Base-by-base conservation (phyloP, 2,113 vertebrate genomes). In the Coptodon bakossiorum region DNA sequence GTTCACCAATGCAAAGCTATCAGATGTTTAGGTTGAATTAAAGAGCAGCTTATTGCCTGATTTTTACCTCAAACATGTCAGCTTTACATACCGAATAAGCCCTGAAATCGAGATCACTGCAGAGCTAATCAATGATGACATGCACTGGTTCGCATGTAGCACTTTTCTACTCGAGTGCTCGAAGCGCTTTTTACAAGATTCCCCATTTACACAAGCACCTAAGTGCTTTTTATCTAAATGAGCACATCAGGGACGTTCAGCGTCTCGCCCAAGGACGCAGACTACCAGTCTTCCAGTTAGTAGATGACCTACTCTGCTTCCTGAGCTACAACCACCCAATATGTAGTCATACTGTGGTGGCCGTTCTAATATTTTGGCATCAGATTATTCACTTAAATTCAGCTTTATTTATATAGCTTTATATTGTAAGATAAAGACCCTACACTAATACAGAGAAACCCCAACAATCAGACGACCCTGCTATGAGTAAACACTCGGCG, bases 241-340 rank as follows among this genome's bases (percentile, higher is more conserved):
- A 66, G 61, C 31, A n/a, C 34, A 66, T n/a, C 61, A 7, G 61
- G 6, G 61, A n/a, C 31, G 61, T 66, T 66, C 61, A 66, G 17
- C 4, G 2, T n/a, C 17, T n/a, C 17, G 1, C 0, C n/a, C 17
- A 2, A 36, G 61, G 19, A 66, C 19, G 10, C 61, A 38, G 17
- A n/a, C 17, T 4, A n/a, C 31, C 61, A n/a, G 34, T 66, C 19
- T 38, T 66, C 34, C 61, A 66, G 61, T 66, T 38, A 38, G 61
- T 5, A 66, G 61, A 0, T 66, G 61, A 66, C 17, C 34, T 38
- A 7, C 19, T 66, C 31, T 66, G 4, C 31, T 66, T 66, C 17
- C 31, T n/a, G 31, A 66, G 31, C 61, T 66, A 36, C 6, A 66
- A 7, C 9, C 61, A 36, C 17, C 9, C 61, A n/a, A 36, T 36